Evolutionary conservation across 2,888 invertebrate species (phyloP), one percentile per base, ranked within the genome.

Genomic region (Ichneumon xanthorius): DNA sequence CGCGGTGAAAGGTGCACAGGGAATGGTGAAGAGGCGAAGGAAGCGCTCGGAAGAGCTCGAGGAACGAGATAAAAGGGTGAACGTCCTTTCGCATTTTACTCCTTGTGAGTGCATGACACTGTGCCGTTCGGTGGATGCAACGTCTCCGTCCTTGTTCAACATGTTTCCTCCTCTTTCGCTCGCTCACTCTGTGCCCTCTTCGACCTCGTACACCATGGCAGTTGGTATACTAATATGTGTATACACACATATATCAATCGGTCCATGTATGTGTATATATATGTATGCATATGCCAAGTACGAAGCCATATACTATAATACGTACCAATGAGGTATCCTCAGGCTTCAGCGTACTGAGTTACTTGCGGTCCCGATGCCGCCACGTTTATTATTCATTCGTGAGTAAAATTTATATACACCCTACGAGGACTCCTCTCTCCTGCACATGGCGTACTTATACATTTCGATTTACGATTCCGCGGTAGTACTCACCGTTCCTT

Each of bases 301-400:
- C 61, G n/a, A 71, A 71, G 37, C 58, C 70, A 72, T 80, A 63
- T 72, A 72, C 63, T 65, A 80, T 72, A 80, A 80, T 80, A 80
- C 73, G 72, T 80, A 70, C 80, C 37, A 63, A 63, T 22, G 55
- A 61, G 72, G 45, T 77, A 86, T 86, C 80, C 83, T 61, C 65
- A 11, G 22, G 61, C 81, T 61, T 82, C 73, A 40, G 48, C 37
- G 72, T 77, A 82, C 68, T 26, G 68, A 83, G 77, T 80, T 80
- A 78, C 80, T 63, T 83, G 79, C 55, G 16, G 30, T 67, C 61
- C 50, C 84, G 78, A 82, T 86, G 76, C 88, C 86, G 87, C 88
- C 88, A 90, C 77, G 83, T 91, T 91, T 91, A 91, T 91, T 91
- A 91, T 91, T 91, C 91, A 91, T 90, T 88, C 88, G 88, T 89